Base-by-base conservation (phyloP, 2,797 vertebrate species). In the Syngnathus rostellatus region DNA sequence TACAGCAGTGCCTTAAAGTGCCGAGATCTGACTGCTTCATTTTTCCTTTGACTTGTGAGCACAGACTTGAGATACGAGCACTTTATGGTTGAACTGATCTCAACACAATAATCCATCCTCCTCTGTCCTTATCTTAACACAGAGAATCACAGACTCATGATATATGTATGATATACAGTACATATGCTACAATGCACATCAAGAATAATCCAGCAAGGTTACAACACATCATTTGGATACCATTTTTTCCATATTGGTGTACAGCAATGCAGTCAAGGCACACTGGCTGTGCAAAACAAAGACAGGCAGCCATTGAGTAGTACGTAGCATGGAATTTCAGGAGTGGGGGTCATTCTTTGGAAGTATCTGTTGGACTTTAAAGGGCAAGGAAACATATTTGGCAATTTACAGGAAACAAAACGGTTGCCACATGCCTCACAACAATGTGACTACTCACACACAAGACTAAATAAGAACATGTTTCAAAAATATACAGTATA, bases 241-340 rank as follows among this genome's bases (percentile, higher is more conserved):
- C 9, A 10, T 66, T 77, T 83, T 31, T 31, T 89, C 83, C 87
- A 88, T 87, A 86, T 76, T 75, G 69, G 64, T 8, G 21, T 62
- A 64, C 73, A 71, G 65, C 75, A 77, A 80, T 70, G 68, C 74
- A 82, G 77, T 76, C 66, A 89, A 89, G 88, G 88, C 89, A 90
- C 87, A 78, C 60, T 61, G 77, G 84, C 72, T 80, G 82, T 72
- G 73, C 41, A 14, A 46, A 64, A 64, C 61, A 68, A 50, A 16
- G 54, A 31, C 54, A 54, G 19, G 23, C 25, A 57, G 23, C 54
- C 10, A 16, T 57, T 12, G 50, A 21, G 50, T 51, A 51, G 50
- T 23, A 1, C 23, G 23, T 51, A 8, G 50, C 19, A 51, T n/a
- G 12, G 48, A 51, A 51, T n/a, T 51, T 19, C 48, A 51, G 50